Conservation (phyloP, 2,797 vertebrate genomes). For the Ispidina picta region DNA sequence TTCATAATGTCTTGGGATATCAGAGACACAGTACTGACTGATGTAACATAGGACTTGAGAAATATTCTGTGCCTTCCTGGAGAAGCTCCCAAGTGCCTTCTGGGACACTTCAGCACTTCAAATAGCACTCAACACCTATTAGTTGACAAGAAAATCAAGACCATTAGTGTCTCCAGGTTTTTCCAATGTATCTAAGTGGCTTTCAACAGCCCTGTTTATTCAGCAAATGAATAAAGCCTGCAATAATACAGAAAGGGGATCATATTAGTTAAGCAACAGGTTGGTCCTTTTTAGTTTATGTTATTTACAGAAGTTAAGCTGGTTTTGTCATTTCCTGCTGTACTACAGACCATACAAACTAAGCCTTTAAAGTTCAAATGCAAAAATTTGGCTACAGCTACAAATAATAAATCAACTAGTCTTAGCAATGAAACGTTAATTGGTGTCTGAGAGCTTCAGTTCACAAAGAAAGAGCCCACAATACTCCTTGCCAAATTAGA, state of each 20-base stretch:
- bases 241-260: slow-evolving; percentile 35
- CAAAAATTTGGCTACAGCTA: slow-evolving; percentile 62
- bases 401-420: slow-evolving; percentile 56
- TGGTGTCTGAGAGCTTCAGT: slow-evolving; percentile 52
- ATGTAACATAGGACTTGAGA: not conserved
- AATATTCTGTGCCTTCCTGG: not conserved
- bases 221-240: slow-evolving; percentile 20
- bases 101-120: not conserved
- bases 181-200: not conserved
- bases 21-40: fast-evolving
- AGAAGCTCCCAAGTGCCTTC: not conserved
- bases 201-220: not conserved
- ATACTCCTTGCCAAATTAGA: slow-evolving; percentile 9
- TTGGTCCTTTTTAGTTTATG: slow-evolving; percentile 12
- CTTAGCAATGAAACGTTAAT: slow-evolving; percentile 61
- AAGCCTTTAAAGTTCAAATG: slow-evolving; percentile 76
- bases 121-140: not conserved
- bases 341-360: slow-evolving; percentile 63
- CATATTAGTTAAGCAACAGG: slow-evolving; percentile 28
- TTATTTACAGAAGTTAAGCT: slow-evolving; percentile 60
- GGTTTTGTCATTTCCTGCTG: slow-evolving; percentile 59
- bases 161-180: not conserved
- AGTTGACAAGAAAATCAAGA: not conserved
- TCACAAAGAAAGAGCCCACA: slow-evolving; percentile 17
- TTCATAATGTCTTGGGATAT: not conserved